Conservation (phyloP, 1,140 invertebrate genomes). For the Neodiprion pinetum region DNA sequence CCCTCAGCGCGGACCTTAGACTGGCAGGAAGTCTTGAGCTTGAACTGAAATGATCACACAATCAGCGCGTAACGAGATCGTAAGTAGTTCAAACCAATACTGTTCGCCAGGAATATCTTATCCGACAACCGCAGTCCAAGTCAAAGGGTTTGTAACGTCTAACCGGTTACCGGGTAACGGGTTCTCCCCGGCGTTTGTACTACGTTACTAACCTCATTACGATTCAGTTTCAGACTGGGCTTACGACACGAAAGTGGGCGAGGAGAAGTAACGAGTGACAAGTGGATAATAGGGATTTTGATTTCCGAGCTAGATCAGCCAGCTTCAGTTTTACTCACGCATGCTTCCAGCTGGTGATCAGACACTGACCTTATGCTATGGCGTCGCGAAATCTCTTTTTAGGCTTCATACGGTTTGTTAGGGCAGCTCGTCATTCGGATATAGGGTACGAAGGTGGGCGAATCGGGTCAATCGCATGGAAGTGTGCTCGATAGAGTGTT, state of each 20-base stretch:
- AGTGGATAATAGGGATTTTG: slow-evolving; percentile 5
- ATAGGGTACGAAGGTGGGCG: too few relatives aligned
- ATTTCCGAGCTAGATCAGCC: background rate
- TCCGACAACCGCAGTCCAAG: background rate
- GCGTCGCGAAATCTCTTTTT: background rate
- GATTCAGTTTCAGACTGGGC: background rate
- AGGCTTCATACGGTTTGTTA: too few relatives aligned
- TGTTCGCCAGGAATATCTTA: too few relatives aligned
- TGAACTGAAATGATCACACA: background rate
- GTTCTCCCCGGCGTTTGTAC: background rate
- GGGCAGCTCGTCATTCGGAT: too few relatives aligned
- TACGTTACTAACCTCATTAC: background rate
- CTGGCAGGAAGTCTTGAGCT: background rate
- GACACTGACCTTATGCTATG: background rate
- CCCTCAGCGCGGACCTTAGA: too few relatives aligned
- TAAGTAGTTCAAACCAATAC: background rate
- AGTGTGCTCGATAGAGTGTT: too few relatives aligned
- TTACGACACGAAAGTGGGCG: background rate
- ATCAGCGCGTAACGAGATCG: background rate
- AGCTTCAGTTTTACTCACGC: background rate
- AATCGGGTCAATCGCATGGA: too few relatives aligned
- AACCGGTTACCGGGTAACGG: background rate
- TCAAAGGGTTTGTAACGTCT: background rate
- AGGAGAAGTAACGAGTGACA: background rate
- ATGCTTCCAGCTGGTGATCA: background rate